Conservation (phyloP, 2,888 invertebrate species). For the Willowsia nigromaculata region DNA sequence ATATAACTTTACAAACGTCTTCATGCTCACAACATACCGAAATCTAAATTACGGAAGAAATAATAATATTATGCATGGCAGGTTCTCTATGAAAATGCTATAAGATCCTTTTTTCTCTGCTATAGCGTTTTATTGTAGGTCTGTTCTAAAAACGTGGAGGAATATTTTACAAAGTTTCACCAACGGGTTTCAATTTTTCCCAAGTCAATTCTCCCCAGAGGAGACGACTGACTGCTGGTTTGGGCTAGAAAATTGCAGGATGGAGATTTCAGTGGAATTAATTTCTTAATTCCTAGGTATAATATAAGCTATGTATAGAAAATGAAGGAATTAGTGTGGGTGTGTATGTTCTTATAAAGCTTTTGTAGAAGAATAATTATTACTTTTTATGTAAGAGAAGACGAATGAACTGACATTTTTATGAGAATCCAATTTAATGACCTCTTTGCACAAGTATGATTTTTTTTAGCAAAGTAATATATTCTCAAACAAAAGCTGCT, state of each 20-base stretch:
- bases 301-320: background rate
- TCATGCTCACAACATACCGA: background rate
- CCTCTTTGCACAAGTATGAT: background rate
- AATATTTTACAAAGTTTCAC: conserved; percentile 27
- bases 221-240: background rate
- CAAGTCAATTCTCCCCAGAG: conserved; percentile 46
- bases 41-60: background rate
- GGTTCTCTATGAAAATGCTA: background rate
- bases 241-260: conserved; percentile 1
- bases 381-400: background rate
- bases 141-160: background rate
- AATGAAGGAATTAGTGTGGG: background rate
- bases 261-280: conserved; percentile 46
- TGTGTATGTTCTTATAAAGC: background rate
- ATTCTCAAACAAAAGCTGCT: background rate
- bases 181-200: conserved; percentile 15
- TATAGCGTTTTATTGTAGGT: background rate
- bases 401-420: conserved; percentile 1
- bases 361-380: background rate
- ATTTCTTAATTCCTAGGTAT: conserved; percentile 42
- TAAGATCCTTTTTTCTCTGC: background rate
- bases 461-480: background rate
- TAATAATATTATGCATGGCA: conserved; percentile 30
- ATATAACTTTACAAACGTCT: background rate
- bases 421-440: conserved; percentile 25